Percentiles rank a stretch among this genome's conserved stretches.
phyloP scores from a whole-genome alignment of 2,113 vertebrate species.

The Pteropus alecto region DNA sequence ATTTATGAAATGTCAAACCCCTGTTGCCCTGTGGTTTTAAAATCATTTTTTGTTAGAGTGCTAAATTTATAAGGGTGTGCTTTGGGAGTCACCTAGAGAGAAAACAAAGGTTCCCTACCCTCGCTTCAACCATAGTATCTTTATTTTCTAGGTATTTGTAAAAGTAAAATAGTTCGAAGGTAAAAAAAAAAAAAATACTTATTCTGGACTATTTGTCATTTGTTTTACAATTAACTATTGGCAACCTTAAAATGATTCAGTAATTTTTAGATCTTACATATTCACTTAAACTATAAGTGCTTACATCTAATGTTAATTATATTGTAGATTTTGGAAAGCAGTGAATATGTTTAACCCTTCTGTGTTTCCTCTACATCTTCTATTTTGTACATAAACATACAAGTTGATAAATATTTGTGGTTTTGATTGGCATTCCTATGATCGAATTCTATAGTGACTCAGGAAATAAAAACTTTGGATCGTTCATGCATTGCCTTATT shows the following conservation, averaged over 20 bases:
- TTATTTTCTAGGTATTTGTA: not conserved
- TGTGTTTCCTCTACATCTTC: not conserved
- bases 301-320: not conserved
- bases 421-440: not conserved
- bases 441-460: not conserved
- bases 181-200: not conserved
- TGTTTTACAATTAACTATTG: not conserved
- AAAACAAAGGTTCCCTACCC: not conserved
- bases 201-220: not conserved
- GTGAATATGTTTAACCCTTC: not conserved
- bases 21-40: not conserved
- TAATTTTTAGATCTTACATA: not conserved
- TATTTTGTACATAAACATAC: not conserved
- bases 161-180: not conserved
- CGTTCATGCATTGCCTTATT: not conserved
- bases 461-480: not conserved
- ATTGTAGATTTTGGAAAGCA: not conserved
- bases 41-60: not conserved
- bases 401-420: not conserved
- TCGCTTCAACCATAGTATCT: not conserved
- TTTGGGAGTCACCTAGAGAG: not conserved
- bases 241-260: not conserved
- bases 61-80: not conserved
- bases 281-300: not conserved
- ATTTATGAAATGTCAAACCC: not conserved